These are phyloP conservation scores for Andrena dorsata DNA, from an alignment of 2,888 invertebrate species.

Conservation along the genomic window DNA sequence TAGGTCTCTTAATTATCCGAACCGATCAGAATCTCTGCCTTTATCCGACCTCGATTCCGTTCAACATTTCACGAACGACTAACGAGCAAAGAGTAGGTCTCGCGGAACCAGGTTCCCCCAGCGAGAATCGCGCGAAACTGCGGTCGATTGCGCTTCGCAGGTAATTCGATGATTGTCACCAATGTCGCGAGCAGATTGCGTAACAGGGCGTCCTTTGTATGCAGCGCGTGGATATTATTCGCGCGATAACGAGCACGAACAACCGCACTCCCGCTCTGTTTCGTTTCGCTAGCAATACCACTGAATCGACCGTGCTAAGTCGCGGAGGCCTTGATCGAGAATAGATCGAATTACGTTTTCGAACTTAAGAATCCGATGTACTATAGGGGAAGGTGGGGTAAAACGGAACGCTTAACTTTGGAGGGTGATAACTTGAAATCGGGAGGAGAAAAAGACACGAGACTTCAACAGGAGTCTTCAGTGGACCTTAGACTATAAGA, in stretches of 20 bases:
- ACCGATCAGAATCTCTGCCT: background rate
- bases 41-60: background rate
- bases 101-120: slow-evolving; percentile 27
- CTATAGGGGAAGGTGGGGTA: too few relatives aligned
- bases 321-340: background rate
- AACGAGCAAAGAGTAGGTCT: slow-evolving; percentile 6
- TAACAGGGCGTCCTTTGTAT: slow-evolving; percentile 64
- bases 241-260: slow-evolving; percentile 17
- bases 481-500: too few relatives aligned
- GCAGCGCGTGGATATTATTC: slow-evolving; percentile 31
- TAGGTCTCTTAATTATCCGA: background rate
- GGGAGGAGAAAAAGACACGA: too few relatives aligned
- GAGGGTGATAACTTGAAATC: too few relatives aligned
- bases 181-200: slow-evolving; percentile 68
- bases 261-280: background rate
- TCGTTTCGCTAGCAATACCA: background rate
- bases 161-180: slow-evolving; percentile 79
- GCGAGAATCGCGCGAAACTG: slow-evolving; percentile 61
- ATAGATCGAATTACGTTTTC: background rate
- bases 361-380: too few relatives aligned
- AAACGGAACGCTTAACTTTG: too few relatives aligned
- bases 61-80: slow-evolving; percentile 3
- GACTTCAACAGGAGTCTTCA: too few relatives aligned
- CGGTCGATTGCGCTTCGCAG: slow-evolving; percentile 56
- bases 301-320: background rate